A percentile compares a stretch with the other conserved stretches of the same genome.
These are phyloP conservation scores for Ornithorhynchus anatinus DNA, from an alignment of 2,113 vertebrate genomes.

Conservation along the genomic window DNA sequence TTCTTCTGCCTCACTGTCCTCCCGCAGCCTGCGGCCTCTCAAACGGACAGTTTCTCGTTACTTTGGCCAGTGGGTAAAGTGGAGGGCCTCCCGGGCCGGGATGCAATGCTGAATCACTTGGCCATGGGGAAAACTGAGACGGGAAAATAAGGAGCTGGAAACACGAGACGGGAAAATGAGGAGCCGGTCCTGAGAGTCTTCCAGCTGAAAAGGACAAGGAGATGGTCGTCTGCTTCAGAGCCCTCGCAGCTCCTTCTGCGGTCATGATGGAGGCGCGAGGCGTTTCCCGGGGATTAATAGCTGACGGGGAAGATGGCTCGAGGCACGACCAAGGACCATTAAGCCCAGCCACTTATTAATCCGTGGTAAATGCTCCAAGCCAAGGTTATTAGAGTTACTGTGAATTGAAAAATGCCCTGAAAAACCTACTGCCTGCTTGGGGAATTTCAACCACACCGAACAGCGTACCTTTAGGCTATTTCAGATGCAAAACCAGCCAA, in stretches of 20 bases:
- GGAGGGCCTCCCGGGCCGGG: too few relatives aligned
- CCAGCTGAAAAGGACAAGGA: not conserved
- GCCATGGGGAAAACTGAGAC: too few relatives aligned
- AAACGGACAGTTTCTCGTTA: too few relatives aligned
- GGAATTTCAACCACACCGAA: too few relatives aligned
- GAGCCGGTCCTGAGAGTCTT: not conserved
- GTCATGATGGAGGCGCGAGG: conserved; percentile 52
- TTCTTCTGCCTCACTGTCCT: too few relatives aligned
- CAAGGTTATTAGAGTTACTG: conserved; percentile 66
- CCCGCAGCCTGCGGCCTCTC: too few relatives aligned
- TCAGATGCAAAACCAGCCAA: too few relatives aligned
- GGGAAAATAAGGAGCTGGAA: too few relatives aligned
- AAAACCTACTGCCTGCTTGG: not conserved
- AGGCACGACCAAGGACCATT: conserved; percentile 71
- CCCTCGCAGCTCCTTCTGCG: conserved; percentile 55
- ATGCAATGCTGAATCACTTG: too few relatives aligned
- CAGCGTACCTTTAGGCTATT: too few relatives aligned
- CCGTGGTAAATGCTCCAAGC: conserved; percentile 57
- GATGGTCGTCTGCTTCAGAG: not conserved
- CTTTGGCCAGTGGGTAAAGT: too few relatives aligned
- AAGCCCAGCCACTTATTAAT: conserved; percentile 71
- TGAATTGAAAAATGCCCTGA: conserved; percentile 34
- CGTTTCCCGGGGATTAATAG: conserved; percentile 64
- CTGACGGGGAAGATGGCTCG: conserved; percentile 68
- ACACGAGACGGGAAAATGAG: not conserved